These are phyloP conservation scores for Tipula vernalis DNA, from an alignment of 2,888 invertebrate genomes.

Conservation along the genomic window DNA sequence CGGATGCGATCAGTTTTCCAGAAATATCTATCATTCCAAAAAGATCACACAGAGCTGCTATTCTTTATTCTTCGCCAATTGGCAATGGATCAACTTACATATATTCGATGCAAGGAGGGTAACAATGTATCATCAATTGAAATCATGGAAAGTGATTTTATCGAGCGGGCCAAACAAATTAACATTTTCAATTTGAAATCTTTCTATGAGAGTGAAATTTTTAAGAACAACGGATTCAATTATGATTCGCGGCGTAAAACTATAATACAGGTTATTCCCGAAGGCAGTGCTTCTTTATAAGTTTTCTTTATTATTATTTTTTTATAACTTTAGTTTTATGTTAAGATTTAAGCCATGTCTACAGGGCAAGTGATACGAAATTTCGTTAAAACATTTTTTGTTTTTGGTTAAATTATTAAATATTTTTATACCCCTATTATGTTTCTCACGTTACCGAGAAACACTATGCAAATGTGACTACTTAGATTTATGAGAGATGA, in stretches of 20 bases:
- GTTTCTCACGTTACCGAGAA: too few species aligned
- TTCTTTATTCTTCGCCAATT: conserved; percentile 91
- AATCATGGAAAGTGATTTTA: conserved; percentile 71
- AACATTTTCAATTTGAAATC: conserved; percentile 78
- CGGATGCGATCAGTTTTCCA: conserved; percentile 88
- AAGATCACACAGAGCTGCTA: conserved; percentile 90
- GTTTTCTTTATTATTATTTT: too few species aligned
- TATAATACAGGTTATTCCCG: conserved; percentile 69
- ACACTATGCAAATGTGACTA: too few species aligned
- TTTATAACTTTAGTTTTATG: too few species aligned
- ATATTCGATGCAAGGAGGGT: conserved; percentile 57
- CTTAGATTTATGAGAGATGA: too few species aligned
- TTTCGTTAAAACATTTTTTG: too few species aligned
- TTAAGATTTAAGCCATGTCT: too few species aligned
- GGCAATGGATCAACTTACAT: conserved; percentile 79
- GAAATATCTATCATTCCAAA: conserved; percentile 82
- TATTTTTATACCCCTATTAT: too few species aligned
- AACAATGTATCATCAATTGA: conserved; percentile 60
- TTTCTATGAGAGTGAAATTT: conserved; percentile 85
- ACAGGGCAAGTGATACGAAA: too few species aligned
- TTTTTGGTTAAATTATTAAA: too few species aligned
- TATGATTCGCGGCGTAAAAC: conserved; percentile 75
- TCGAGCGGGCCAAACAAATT: conserved; percentile 81
- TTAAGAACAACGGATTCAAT: conserved; percentile 74
- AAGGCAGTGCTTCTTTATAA: conserved; percentile 22